Evolutionary conservation across 2,888 invertebrate genomes (phyloP).

Genomic region (Quadroppia sp.): DNA sequence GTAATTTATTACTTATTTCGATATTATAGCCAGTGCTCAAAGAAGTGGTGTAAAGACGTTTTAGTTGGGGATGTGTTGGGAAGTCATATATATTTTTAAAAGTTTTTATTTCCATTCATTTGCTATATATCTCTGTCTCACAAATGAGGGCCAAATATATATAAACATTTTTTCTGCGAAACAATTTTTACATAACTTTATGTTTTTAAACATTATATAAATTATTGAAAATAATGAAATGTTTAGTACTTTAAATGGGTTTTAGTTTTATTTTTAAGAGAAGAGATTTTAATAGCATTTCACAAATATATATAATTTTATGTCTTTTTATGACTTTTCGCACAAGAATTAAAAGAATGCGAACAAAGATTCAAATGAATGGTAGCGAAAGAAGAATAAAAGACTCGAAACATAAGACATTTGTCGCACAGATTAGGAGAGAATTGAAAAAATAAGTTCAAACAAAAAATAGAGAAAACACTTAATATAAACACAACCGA

Average conservation of each 20-base stretch:
- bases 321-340: not conserved
- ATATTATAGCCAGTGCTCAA: not conserved
- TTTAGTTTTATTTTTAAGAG: slow-evolving; percentile 11
- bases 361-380: too few relatives aligned
- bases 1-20: slow-evolving; percentile 1
- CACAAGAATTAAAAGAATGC: too few relatives aligned
- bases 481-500: too few relatives aligned
- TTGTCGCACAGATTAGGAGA: too few relatives aligned
- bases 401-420: too few relatives aligned
- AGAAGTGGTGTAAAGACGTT: not conserved
- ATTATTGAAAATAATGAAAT: not conserved
- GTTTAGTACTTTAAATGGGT: slow-evolving; percentile 14
- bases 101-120: not conserved
- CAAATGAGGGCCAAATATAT: slow-evolving; percentile 3
- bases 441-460: too few relatives aligned
- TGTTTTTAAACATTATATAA: not conserved
- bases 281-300: slow-evolving; percentile 11
- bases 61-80: not conserved
- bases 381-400: too few relatives aligned
- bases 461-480: too few relatives aligned
- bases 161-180: slow-evolving; percentile 11
- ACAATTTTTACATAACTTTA: not conserved
- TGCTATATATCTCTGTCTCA: not conserved
- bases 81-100: not conserved
- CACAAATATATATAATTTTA: not conserved